Conservation (phyloP, 2,113 vertebrate genomes). For the Tyto alba region DNA sequence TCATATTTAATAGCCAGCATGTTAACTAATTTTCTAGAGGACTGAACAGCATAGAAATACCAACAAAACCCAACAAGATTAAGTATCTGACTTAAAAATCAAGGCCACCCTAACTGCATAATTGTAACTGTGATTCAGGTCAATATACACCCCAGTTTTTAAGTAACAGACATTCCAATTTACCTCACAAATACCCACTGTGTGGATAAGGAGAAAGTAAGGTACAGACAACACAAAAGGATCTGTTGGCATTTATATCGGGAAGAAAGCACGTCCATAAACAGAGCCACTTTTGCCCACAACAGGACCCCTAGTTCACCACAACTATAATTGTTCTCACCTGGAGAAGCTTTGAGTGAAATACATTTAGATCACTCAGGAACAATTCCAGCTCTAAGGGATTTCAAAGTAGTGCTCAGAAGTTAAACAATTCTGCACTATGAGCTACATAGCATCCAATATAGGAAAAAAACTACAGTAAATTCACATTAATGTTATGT, state of each 20-base stretch:
- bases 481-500: neutral
- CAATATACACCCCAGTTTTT: fast-evolving
- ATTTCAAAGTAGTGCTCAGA: neutral
- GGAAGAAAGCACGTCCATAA: neutral
- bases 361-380: neutral
- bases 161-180: neutral
- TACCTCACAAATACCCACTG: neutral
- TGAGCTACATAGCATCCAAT: neutral
- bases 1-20: neutral
- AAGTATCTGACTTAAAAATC: neutral
- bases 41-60: neutral
- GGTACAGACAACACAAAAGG: neutral
- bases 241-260: neutral
- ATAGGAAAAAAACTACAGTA: neutral
- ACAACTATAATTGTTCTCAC: neutral
- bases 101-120: neutral
- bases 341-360: neutral
- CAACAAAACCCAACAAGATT: neutral
- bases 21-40: neutral
- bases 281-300: neutral
- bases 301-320: neutral
- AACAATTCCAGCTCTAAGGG: neutral
- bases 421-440: neutral
- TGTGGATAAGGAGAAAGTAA: neutral
- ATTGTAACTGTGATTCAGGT: neutral